Conservation (phyloP, 2,113 vertebrate genomes). For the Gopherus flavomarginatus region DNA sequence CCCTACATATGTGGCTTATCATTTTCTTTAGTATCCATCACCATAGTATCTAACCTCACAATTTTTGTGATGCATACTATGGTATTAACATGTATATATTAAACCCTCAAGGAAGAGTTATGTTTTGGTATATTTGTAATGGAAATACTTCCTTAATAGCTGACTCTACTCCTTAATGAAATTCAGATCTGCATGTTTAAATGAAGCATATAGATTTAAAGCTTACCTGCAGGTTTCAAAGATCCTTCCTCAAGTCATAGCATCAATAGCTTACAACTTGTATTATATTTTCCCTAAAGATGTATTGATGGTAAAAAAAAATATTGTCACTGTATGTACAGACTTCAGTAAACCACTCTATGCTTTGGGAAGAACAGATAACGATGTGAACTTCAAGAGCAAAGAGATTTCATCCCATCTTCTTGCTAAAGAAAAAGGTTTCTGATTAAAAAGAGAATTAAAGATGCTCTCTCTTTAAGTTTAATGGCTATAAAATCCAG, state of each 20-base stretch:
- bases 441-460: neutral
- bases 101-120: neutral
- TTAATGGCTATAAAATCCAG: neutral
- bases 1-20: neutral
- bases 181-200: neutral
- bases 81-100: neutral
- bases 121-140: neutral
- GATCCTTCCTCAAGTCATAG: neutral
- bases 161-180: neutral
- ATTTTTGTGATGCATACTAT: neutral
- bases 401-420: neutral
- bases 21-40: neutral
- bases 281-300: neutral
- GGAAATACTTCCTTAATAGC: neutral
- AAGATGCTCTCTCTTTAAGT: neutral
- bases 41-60: neutral
- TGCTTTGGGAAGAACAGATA: neutral
- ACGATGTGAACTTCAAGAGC: conserved; percentile 9
- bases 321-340: neutral
- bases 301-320: neutral
- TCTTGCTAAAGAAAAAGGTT: neutral
- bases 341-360: neutral
- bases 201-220: neutral
- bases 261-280: neutral
- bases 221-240: neutral